phyloP scores from a whole-genome alignment of 2,888 invertebrate genomes.

The Alloplasta piceator region DNA sequence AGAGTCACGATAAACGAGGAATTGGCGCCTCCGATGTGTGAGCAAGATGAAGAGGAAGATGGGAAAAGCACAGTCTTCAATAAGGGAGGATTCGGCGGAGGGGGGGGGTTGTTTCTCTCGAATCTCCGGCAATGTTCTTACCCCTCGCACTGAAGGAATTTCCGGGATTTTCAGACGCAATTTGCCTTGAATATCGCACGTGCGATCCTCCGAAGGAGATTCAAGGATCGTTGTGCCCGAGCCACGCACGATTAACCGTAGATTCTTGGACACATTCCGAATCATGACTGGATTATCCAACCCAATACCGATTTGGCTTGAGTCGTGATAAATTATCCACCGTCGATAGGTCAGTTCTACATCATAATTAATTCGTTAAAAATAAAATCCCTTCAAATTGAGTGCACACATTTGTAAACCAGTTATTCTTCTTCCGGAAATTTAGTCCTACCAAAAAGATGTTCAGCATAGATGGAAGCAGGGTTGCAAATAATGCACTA shows the following conservation, averaged over 20 bases:
- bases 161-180: neutral
- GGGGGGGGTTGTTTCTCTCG: neutral
- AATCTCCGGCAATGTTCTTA: constrained; percentile 9
- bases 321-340: too few relatives aligned
- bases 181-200: neutral
- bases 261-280: too few relatives aligned
- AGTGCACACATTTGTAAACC: too few relatives aligned
- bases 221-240: neutral
- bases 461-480: too few relatives aligned
- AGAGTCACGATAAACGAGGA: constrained; percentile 61
- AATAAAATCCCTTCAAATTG: too few relatives aligned
- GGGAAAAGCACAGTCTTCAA: neutral
- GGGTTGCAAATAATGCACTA: too few relatives aligned
- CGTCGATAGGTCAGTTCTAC: too few relatives aligned
- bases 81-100: neutral
- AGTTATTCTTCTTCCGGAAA: too few relatives aligned
- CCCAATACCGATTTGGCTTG: too few relatives aligned
- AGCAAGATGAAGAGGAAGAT: neutral
- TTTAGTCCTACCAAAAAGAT: too few relatives aligned
- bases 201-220: neutral
- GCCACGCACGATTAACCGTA: neutral
- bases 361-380: too few relatives aligned
- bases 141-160: neutral
- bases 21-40: constrained; percentile 4
- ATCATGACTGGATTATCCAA: too few relatives aligned